phyloP scores from a whole-genome alignment of 2,888 invertebrate species.

The Gymnocheta viridis region DNA sequence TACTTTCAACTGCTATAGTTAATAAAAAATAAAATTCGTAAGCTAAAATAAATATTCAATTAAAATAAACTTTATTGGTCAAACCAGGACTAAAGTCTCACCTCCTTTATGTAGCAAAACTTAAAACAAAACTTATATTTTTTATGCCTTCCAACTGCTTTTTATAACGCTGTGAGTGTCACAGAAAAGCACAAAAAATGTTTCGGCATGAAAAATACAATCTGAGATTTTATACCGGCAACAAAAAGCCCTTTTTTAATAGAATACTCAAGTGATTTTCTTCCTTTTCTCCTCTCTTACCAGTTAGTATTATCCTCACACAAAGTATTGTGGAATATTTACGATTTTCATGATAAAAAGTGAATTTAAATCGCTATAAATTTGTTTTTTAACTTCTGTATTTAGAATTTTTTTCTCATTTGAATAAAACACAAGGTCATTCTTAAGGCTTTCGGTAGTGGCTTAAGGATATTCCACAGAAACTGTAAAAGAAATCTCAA shows the following conservation, averaged over 20 bases:
- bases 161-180: too few relatives aligned
- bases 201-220: slow-evolving; percentile 10
- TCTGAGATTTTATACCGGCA: slow-evolving; percentile 13
- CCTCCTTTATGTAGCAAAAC: background rate
- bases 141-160: background rate
- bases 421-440: slow-evolving; percentile 27
- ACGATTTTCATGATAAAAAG: slow-evolving; percentile 5
- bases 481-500: slow-evolving; percentile 2
- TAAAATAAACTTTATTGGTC: background rate
- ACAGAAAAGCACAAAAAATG: too few relatives aligned
- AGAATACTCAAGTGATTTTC: background rate
- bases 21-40: background rate
- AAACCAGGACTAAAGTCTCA: background rate
- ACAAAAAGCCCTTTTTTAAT: slow-evolving; percentile 36
- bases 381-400: background rate
- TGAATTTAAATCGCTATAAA: slow-evolving; percentile 27
- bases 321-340: slow-evolving; percentile 2
- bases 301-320: background rate
- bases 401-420: background rate
- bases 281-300: background rate
- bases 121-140: background rate
- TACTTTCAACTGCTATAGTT: background rate
- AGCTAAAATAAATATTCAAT: background rate
- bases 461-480: background rate
- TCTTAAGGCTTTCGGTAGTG: slow-evolving; percentile 11